Evolutionary conservation across 2,797 vertebrate genomes (phyloP).

Genomic region (Varecia variegata): DNA sequence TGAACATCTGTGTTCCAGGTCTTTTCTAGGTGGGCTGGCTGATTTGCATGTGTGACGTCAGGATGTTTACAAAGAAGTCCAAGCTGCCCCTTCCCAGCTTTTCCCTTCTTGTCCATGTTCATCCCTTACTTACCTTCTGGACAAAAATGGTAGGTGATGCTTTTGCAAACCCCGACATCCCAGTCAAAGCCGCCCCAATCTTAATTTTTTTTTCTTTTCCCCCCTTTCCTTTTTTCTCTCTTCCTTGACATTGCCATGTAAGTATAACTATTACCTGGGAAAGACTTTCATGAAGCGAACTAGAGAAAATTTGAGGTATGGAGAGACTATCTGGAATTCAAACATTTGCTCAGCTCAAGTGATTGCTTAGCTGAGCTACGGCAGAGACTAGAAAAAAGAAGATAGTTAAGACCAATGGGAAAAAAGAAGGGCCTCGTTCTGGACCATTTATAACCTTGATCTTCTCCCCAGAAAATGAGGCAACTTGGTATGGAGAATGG

Average conservation of each 20-base stretch:
- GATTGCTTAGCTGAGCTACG: neutral
- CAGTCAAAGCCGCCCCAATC: neutral
- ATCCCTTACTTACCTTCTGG: neutral
- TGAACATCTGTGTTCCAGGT: neutral
- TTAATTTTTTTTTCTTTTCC: neutral
- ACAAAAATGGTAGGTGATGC: neutral
- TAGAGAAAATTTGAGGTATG: neutral
- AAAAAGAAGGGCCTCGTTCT: neutral
- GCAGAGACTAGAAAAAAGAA: neutral
- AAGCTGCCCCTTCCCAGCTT: neutral
- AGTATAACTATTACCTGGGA: neutral
- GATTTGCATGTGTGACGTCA: neutral
- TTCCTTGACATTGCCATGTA: neutral
- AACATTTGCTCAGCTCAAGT: neutral
- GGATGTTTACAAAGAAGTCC: neutral
- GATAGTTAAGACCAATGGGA: neutral
- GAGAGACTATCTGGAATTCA: neutral
- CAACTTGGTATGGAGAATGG: neutral
- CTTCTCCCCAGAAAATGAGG: neutral
- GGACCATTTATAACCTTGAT: neutral
- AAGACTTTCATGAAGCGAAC: neutral
- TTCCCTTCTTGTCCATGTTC: neutral
- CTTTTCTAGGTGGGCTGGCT: neutral
- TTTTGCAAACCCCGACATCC: neutral
- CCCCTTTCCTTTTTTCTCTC: neutral